Percentiles rank a stretch among this genome's conserved stretches.
Conservation (phyloP, 2,797 vertebrate species). For the Lithobates sylvaticus region DNA sequence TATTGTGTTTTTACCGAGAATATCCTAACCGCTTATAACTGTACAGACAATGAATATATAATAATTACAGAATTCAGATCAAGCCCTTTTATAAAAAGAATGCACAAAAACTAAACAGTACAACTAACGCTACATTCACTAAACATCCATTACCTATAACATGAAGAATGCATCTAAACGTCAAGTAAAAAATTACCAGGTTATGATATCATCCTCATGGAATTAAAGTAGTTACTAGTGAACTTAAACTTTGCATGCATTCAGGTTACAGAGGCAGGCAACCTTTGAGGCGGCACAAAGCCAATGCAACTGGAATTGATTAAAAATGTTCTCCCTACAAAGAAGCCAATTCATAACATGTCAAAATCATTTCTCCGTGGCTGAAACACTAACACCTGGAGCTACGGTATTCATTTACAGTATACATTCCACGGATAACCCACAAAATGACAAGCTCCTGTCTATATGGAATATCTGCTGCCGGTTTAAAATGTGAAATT, state of each 20-base stretch:
- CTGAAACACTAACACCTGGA: slow-evolving; percentile 22
- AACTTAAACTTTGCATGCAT: slow-evolving; percentile 11
- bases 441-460: not conserved
- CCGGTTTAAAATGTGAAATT: not conserved
- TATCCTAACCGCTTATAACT: too few species aligned
- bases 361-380: slow-evolving; percentile 20
- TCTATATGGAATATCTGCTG: not conserved
- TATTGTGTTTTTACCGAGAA: too few species aligned
- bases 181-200: not conserved
- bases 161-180: slow-evolving; percentile 7
- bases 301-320: slow-evolving; percentile 38
- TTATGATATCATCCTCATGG: slow-evolving; percentile 23
- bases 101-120: not conserved
- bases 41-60: too few species aligned
- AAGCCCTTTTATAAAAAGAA: not conserved
- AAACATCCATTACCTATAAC: slow-evolving; percentile 18
- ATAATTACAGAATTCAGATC: not conserved
- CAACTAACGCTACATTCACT: not conserved
- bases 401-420: not conserved
- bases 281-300: slow-evolving; percentile 9
- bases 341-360: slow-evolving; percentile 35
- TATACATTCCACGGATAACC: slow-evolving; percentile 11
- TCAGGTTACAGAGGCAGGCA: not conserved
- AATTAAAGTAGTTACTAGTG: not conserved
- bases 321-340: slow-evolving; percentile 47